phyloP scores from a whole-genome alignment of 2,888 invertebrate species.

The Dendrolimus houi region DNA sequence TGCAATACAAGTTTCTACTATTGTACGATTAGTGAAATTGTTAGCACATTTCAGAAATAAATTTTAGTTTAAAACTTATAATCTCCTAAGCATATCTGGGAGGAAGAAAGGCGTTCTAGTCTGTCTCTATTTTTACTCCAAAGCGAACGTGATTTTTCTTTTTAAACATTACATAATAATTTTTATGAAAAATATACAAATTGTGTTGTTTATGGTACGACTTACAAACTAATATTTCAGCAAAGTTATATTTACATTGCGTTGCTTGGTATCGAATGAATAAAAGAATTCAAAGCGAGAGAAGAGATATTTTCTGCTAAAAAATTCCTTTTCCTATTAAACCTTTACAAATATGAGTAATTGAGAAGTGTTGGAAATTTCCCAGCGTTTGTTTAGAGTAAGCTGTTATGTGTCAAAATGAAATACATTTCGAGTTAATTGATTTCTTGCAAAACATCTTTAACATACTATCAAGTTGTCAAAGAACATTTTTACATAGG shows the following conservation, averaged over 20 bases:
- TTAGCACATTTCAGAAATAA: too few relatives aligned
- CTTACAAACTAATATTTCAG: constrained; percentile 14
- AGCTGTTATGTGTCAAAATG: too few relatives aligned
- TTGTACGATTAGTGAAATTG: too few relatives aligned
- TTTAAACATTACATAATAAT: constrained; percentile 17
- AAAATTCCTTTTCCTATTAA: constrained; percentile 1
- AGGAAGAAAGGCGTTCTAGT: constrained; percentile 1
- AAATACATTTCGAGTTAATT: background rate
- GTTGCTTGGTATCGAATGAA: constrained; percentile 2
- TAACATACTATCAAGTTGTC: background rate
- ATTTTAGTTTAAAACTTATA: too few relatives aligned
- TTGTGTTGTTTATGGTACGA: constrained; percentile 24
- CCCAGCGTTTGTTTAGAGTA: too few relatives aligned
- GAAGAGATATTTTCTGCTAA: background rate
- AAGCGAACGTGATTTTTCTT: constrained; percentile 36
- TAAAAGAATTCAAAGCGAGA: constrained; percentile 1
- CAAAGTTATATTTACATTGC: background rate
- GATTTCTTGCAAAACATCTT: background rate
- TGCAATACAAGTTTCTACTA: too few relatives aligned
- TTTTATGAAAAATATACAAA: constrained; percentile 69
- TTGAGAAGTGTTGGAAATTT: too few relatives aligned
- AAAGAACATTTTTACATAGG: background rate
- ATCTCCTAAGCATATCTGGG: too few relatives aligned
- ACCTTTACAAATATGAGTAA: too few relatives aligned
- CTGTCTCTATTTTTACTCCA: constrained; percentile 49